Base-by-base conservation (phyloP, 2,797 vertebrate genomes). In the Dendrocincla tyrannina region DNA sequence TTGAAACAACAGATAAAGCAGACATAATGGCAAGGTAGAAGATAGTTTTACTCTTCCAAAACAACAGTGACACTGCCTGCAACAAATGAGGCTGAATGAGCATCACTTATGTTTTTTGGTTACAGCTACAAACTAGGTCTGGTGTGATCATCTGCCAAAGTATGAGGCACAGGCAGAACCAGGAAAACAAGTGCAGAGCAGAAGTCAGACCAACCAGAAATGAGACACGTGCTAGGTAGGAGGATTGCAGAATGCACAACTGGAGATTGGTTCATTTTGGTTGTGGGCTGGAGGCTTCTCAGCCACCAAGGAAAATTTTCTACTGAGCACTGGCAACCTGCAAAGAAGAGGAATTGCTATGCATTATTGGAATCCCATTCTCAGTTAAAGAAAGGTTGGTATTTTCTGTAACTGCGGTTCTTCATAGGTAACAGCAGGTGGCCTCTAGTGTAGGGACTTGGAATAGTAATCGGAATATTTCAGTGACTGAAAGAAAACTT, bases 281-380 rank as follows among this genome's bases (percentile, higher is more conserved):
- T 16, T 41, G 9, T 22, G n/a, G 16, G 14, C 68, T 92, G 47
- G 20, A 85, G 55, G 19, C 24, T 73, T 81, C 35, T 60, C 73
- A 20, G 28, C 77, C 32, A 59, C 12, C 5, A 33, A 41, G 30
- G 27, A n/a, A 67, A 42, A 46, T n/a, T 44, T 70, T 47, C 64
- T 55, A 4, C 18, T 35, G 41, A 74, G 33, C 11, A 2, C 27
- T 60, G 37, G 74, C 44, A 69, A 59, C 8, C 24, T 58, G 41
- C 52, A 24, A 30, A 53, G 22, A 52, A 62, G 15, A n/a, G 32
- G 5, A 42, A 44, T 20, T 81, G 32, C 24, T 35, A 1, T 28
- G 19, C 3, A 0, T 46, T 47, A 11, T 0, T 50, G 18, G 7
- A 74, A 47, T 46, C 11, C 2, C 4, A 12, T 62, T 74, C 63